Evolutionary conservation across 2,888 invertebrate species (phyloP), one percentile per base, ranked within the genome.

Genomic region (Leptinotarsa peninsularis): DNA sequence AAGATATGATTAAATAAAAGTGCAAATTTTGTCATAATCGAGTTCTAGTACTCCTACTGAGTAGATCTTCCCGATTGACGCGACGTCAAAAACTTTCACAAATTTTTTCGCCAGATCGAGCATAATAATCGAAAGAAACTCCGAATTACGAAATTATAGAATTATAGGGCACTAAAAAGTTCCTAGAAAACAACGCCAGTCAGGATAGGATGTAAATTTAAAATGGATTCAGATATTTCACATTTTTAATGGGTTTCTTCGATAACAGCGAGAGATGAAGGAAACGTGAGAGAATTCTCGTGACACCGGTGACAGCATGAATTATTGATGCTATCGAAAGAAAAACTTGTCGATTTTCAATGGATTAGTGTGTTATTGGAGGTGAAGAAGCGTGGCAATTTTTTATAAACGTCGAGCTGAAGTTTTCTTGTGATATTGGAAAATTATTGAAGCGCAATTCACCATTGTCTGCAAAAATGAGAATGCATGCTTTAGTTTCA

Each of bases 161-260:
- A 15, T 27, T 60, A 43, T 17, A 18, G 18, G 3, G 63, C 17
- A n/a, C 43, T 7, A 33, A 63, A 63, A 63, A 15, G 15, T 27
- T 33, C 7, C 13, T 10, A 63, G 33, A 63, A 63, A 27, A 27
- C 17, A 17, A 23, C 5, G n/a, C 15, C 18, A 15, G 63, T 63
- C 43, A 15, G 17, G 60, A 27, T 60, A 4, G 60, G n/a, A 63
- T 43, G 63, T 63, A 18, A 63, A 63, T 33, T 43, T 63, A 21
- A 63, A 63, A 63, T 63, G 43, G 43, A 63, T 60, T 52, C 54
- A 33, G 56, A 56, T 71, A 67, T 49, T 17, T 52, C 71, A 52
- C 67, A 75, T 75, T 75, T 75, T 75, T 67, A 75, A 75, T 75
- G 58, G 67, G 50, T 43, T 52, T 52, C 67, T 52, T 68, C 33